Conservation (phyloP, 2,797 vertebrate genomes). For the Vespertilio murinus region DNA sequence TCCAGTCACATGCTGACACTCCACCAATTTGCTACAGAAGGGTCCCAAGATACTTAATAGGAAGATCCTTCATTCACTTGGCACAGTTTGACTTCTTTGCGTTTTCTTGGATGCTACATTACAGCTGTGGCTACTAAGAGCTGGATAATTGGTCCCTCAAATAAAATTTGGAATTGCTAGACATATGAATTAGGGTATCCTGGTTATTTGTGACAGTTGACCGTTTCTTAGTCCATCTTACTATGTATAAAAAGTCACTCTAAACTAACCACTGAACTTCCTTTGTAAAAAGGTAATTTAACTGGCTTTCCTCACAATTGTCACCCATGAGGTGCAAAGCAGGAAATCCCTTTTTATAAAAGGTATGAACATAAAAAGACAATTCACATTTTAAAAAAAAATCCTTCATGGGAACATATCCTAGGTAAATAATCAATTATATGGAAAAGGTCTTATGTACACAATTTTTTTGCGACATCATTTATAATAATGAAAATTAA, state of each 20-base stretch:
- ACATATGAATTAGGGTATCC: neutral
- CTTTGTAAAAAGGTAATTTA: conserved; percentile 60
- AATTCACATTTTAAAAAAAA: conserved; percentile 69
- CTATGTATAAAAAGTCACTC: conserved; percentile 52
- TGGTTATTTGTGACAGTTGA: neutral
- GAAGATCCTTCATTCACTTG: conserved; percentile 38
- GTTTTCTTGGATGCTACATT: conserved; percentile 24
- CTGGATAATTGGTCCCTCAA: neutral
- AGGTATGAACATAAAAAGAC: conserved; percentile 44
- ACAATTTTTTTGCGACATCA: conserved; percentile 53
- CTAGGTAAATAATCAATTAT: conserved; percentile 65
- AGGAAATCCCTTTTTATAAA: conserved; percentile 64
- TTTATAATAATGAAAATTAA: conserved; percentile 60
- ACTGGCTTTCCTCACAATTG: conserved; percentile 52
- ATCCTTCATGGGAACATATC: conserved; percentile 70
- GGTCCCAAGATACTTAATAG: conserved; percentile 60
- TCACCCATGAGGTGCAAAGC: conserved; percentile 67
- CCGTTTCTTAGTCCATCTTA: conserved; percentile 1
- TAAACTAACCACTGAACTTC: conserved; percentile 49
- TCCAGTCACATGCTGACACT: conserved; percentile 37
- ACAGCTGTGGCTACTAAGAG: neutral
- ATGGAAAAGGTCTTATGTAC: conserved; percentile 68
- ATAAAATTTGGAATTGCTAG: neutral
- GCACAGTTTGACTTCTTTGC: neutral
- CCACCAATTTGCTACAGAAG: conserved; percentile 50